Percentiles rank a stretch among this genome's conserved stretches.
These are phyloP conservation scores for Eupithecia insigniata DNA, from an alignment of 2,888 invertebrate species.

Conservation along the genomic window DNA sequence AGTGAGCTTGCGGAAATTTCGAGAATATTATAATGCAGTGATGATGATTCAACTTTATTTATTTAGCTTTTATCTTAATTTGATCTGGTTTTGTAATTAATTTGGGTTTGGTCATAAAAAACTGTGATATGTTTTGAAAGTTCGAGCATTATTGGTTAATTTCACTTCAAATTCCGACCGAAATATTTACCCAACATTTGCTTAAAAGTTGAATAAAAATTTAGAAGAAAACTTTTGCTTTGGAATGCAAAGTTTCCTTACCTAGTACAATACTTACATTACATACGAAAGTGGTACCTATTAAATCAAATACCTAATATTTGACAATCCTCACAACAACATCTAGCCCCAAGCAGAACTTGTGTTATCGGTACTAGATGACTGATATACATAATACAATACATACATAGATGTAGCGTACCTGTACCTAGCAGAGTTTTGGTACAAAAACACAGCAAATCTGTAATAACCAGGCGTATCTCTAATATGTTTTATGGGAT, in stretches of 20 bases:
- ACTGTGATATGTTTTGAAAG: constrained; percentile 10
- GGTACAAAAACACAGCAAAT: not conserved
- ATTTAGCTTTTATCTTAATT: constrained; percentile 42
- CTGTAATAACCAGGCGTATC: not conserved
- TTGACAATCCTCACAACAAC: too few relatives aligned
- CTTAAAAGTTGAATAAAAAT: not conserved
- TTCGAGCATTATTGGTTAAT: constrained; percentile 6
- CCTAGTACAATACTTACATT: too few relatives aligned
- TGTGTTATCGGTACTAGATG: too few relatives aligned
- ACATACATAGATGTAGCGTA: too few relatives aligned
- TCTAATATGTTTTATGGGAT: constrained; percentile 30
- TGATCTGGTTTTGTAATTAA: constrained; percentile 38
- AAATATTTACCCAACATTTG: not conserved
- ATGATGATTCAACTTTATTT: constrained; percentile 50
- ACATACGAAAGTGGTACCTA: too few relatives aligned
- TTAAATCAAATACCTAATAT: too few relatives aligned
- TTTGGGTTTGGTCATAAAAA: constrained; percentile 27
- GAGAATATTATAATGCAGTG: constrained; percentile 52
- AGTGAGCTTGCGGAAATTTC: constrained; percentile 73
- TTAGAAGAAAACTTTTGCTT: too few relatives aligned
- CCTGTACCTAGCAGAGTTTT: too few relatives aligned
- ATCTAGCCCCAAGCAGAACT: too few relatives aligned
- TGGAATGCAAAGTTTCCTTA: too few relatives aligned
- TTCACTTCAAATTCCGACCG: not conserved
- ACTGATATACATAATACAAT: too few relatives aligned